These are phyloP conservation scores for Microctenopoma steveboyesi DNA, from an alignment of 2,797 vertebrate genomes.

Conservation along the genomic window DNA sequence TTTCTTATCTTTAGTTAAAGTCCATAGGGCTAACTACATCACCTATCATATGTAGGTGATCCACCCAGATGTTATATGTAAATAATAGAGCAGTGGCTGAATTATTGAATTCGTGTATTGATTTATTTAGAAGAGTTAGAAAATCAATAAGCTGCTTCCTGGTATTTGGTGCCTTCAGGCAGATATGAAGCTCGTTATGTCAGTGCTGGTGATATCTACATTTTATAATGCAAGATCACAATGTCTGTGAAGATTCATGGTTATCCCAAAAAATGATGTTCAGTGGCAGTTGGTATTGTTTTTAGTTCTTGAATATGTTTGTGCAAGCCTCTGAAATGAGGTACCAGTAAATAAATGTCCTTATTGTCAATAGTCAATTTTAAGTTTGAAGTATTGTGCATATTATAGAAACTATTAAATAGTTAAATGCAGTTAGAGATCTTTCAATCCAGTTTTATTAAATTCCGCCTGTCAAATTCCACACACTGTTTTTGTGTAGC, in stretches of 20 bases:
- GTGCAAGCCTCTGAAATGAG: neutral
- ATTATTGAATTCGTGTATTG: slow-evolving; percentile 53
- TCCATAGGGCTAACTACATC: neutral
- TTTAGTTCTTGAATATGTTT: too few relatives aligned
- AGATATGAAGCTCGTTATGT: slow-evolving; percentile 8
- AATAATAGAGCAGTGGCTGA: slow-evolving; percentile 10
- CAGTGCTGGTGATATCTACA: slow-evolving; percentile 27
- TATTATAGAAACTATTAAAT: neutral
- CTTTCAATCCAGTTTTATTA: neutral
- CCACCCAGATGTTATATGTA: neutral
- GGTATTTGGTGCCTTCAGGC: slow-evolving; percentile 50
- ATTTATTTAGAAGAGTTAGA: slow-evolving; percentile 40
- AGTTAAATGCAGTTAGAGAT: neutral
- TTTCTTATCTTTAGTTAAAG: neutral
- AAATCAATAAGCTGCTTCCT: slow-evolving; percentile 47
- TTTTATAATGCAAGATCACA: slow-evolving; percentile 12
- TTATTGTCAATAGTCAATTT: neutral
- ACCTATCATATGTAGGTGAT: neutral
- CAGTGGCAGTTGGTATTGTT: too few relatives aligned
- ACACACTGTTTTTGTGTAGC: neutral
- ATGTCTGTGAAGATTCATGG: neutral
- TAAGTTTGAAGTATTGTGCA: neutral
- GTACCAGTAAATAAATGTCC: too few relatives aligned
- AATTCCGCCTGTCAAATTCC: too few relatives aligned
- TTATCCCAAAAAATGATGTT: too few relatives aligned